Base-by-base conservation (phyloP, 2,888 invertebrate genomes). In the Drosophila hamatofila region DNA sequence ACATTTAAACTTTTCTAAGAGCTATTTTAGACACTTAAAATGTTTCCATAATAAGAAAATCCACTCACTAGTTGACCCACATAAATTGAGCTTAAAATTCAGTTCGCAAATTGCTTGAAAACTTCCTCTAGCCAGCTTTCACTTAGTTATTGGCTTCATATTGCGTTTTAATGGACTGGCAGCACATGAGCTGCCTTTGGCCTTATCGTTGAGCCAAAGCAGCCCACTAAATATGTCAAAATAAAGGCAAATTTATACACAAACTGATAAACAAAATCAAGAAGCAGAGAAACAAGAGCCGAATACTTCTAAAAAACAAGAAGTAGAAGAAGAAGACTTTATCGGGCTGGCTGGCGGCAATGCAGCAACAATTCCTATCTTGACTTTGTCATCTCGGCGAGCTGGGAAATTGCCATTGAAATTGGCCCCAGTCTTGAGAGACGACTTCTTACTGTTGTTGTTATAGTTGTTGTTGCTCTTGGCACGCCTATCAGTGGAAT, bases 401-500 rank as follows among this genome's bases (percentile, higher is more conserved):
- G 64, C 74, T 72, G 72, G 83, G 78, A 83, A 82, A 81, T 73
- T 76, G 76, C 60, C 77, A 78, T 71, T 73, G 76, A 75, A 76
- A 69, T 83, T 84, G 83, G 84, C 75, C 72, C 68, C 72, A 49
- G 58, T 46, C 61, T 48, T 55, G 52, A 42, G 44, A 57, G 52
- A 16, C 14, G 37, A 16, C 37, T 39, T 18, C 21, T 42, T 21
- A 12, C 12, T 35, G 35, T n/a, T 37, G 33, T 14, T 30, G 30
- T 73, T 76, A 73, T 72, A 77, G 86, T 68, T 80, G 73, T 70
- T 78, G 86, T 75, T 77, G 77, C 73, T 70, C 72, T 84, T 87
- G 88, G 85, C 88, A 84, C 82, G 85, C 83, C 88, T 92, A 92
- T 92, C 92, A 90, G 76, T 88, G 91, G 89, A 92, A 92, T 93